Evolutionary conservation across 2,113 vertebrate species (phyloP), one percentile per base, ranked within the genome.

Genomic region (Callithrix jacchus): DNA sequence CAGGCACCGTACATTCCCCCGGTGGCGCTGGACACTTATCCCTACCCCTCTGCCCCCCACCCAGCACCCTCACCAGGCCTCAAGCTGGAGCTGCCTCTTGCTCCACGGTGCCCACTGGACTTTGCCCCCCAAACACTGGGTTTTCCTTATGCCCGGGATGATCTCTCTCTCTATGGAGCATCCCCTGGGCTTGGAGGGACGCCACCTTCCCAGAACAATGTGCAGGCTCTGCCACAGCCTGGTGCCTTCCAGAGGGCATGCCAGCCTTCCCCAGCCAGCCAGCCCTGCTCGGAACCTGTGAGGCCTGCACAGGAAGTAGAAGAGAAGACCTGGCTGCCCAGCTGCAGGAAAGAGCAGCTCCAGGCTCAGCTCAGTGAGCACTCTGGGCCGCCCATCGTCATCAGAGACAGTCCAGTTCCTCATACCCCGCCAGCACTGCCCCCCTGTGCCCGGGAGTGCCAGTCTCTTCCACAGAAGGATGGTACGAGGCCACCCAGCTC

Each of bases 101-200:
- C 96, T 83, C 86, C 98, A 0, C 52, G 97, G 71, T 99, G 98
- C 77, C 98, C 98, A 32, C 90, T 98, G 37, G 98, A 98, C 87
- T 97, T 95, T 20, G n/a, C 74, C 66, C 92, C 95, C 2, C 97
- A 11, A 4, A 91, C 71, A 0, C 89, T 98, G 0, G 10, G 76
- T 1, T 97, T 98, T 17, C 89, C 97, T 3, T 58, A 96, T 30
- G 14, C 79, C 11, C 16, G 86, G 71, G 98, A 98, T 12, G 96
- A 97, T n/a, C 93, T 95, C 13, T 90, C 96, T 74, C 95, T 97
- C 82, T 98, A 87, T 5, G 94, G 97, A 25, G 68, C 96, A 8
- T 97, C 98, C 77, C 97, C 97, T 0, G 94, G 98, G 17, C 93
- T 97, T 20, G 93, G 96, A 95, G 95, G 97, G 42, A 95, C 88